Evolutionary conservation across 2,113 vertebrate genomes (phyloP).

Genomic region (Smithornis capensis): DNA sequence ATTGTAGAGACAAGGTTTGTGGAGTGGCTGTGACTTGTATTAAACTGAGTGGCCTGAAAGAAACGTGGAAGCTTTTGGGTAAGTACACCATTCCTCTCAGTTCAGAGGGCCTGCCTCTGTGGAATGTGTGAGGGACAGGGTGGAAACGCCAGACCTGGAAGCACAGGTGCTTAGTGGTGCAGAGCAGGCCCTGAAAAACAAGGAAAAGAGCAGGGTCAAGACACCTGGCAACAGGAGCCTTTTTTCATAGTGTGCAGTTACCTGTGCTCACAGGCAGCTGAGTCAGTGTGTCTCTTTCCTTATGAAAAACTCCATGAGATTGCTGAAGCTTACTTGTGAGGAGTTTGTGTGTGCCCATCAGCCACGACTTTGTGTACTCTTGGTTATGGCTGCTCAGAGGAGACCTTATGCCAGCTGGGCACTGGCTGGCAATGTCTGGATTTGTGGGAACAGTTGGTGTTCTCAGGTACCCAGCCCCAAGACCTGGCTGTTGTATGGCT

Average conservation of each 20-base stretch:
- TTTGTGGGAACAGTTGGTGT: fast-evolving
- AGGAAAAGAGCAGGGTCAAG: not conserved
- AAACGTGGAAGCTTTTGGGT: not conserved
- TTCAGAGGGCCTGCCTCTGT: fast-evolving
- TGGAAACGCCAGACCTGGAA: not conserved
- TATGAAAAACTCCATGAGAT: not conserved
- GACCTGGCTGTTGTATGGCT: fast-evolving
- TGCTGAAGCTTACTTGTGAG: not conserved
- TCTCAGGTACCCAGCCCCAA: fast-evolving
- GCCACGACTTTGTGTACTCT: fast-evolving
- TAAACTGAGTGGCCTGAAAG: not conserved
- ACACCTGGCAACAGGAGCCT: not conserved
- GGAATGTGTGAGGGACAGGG: fast-evolving
- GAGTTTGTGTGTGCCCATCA: fast-evolving
- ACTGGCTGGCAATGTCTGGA: fast-evolving
- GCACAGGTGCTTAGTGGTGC: not conserved
- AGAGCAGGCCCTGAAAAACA: not conserved
- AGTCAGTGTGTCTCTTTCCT: fast-evolving
- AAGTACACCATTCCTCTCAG: fast-evolving
- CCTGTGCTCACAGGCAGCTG: fast-evolving
- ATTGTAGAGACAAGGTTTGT: fast-evolving
- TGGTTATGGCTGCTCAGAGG: fast-evolving
- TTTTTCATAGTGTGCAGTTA: not conserved
- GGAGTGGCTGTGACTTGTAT: fast-evolving
- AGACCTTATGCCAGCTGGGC: fast-evolving